These are phyloP conservation scores for Macropus fuliginosus DNA, from an alignment of 2,797 vertebrate genomes.

Conservation along the genomic window DNA sequence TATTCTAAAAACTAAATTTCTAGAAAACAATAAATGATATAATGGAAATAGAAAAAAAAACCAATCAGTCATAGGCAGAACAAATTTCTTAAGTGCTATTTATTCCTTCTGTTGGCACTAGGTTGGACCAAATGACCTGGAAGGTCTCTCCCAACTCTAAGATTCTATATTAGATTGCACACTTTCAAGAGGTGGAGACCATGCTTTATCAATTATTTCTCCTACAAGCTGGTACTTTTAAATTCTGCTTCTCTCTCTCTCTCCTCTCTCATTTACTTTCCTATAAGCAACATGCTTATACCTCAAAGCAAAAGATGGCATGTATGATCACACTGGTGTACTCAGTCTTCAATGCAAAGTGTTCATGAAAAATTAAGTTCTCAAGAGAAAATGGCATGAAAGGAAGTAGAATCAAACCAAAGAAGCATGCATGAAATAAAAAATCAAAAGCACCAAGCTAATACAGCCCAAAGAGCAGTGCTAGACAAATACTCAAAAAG, in stretches of 20 bases:
- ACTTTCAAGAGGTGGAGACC: not conserved
- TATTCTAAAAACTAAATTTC: constrained; percentile 38
- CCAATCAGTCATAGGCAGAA: constrained; percentile 17
- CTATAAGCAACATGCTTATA: not conserved
- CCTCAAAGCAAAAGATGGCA: constrained; percentile 55
- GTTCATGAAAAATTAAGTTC: constrained; percentile 38
- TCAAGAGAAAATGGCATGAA: not conserved
- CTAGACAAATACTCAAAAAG: constrained; percentile 54
- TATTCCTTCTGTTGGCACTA: constrained; percentile 20
- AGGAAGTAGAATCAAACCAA: constrained; percentile 58
- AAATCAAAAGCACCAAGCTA: constrained; percentile 59
- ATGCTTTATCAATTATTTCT: not conserved
- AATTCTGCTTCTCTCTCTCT: not conserved
- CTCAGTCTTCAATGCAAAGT: constrained; percentile 55
- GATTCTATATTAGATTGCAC: not conserved
- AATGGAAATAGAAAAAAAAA: constrained; percentile 33
- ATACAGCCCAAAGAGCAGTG: constrained; percentile 38
- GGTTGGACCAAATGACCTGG: constrained; percentile 30
- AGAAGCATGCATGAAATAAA: constrained; percentile 72
- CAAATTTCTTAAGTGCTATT: constrained; percentile 14
- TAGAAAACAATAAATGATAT: constrained; percentile 27
- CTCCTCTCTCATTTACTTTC: constrained; percentile 37
- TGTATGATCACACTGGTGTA: constrained; percentile 34
- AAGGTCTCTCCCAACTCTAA: constrained; percentile 30
- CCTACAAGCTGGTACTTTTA: not conserved